Evolutionary conservation across 2,113 vertebrate genomes (phyloP).

Genomic region (Xiphophorus maculatus): DNA sequence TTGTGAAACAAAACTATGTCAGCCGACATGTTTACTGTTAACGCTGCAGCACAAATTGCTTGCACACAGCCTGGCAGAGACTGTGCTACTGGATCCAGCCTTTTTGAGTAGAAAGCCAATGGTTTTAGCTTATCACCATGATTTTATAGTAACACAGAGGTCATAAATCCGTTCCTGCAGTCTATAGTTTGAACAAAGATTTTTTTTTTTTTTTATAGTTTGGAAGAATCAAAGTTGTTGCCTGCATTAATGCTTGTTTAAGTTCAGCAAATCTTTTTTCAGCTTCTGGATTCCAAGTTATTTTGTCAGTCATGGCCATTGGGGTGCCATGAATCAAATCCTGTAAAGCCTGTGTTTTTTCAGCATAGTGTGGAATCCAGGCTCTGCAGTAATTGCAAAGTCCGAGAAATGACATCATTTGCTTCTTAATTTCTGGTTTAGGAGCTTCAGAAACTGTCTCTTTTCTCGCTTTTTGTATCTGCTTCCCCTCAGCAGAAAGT

Average conservation of each 20-base stretch:
- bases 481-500: no score
- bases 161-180: not conserved
- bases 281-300: not conserved
- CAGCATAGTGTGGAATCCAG: not conserved
- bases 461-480: no score
- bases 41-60: not conserved
- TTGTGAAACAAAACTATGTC: not conserved
- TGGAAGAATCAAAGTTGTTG: not conserved
- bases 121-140: not conserved
- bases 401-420: not conserved
- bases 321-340: not conserved
- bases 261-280: not conserved
- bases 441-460: not conserved
- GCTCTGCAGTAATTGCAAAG: not conserved
- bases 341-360: not conserved
- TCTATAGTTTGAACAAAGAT: not conserved
- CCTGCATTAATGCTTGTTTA: not conserved
- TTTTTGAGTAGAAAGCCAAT: not conserved
- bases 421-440: not conserved
- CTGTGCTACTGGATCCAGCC: not conserved
- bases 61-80: not conserved
- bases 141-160: not conserved
- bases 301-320: not conserved
- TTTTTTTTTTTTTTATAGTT: not conserved
- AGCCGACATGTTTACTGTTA: not conserved